phyloP scores from a whole-genome alignment of 2,797 vertebrate species.

The Eulemur mongoz region DNA sequence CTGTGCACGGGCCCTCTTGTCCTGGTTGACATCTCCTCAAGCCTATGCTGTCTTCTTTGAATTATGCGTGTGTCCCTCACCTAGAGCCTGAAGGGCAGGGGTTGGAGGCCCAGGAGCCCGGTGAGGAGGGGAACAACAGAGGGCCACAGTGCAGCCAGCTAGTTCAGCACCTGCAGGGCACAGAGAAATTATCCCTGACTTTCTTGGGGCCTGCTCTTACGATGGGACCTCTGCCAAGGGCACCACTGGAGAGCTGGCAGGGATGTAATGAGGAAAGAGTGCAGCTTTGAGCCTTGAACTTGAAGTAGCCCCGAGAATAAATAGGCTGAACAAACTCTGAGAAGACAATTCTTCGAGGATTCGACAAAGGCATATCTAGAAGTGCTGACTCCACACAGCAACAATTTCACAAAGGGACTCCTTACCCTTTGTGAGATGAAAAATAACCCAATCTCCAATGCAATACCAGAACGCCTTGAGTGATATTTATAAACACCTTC shows the following conservation, averaged over 20 bases:
- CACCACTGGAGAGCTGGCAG: neutral
- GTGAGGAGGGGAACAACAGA: neutral
- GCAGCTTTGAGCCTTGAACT: neutral
- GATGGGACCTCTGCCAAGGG: neutral
- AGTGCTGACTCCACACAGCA: neutral
- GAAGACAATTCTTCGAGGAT: neutral
- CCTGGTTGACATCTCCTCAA: neutral
- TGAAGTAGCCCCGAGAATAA: constrained; percentile 27
- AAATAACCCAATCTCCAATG: neutral
- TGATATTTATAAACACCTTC: neutral
- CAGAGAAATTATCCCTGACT: neutral
- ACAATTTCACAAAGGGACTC: neutral
- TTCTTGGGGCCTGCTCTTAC: neutral
- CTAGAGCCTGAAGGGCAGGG: neutral
- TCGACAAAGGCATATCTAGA: neutral
- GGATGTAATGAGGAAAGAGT: neutral
- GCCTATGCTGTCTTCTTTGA: neutral
- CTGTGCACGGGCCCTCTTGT: neutral
- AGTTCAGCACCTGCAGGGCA: neutral
- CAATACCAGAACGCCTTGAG: neutral
- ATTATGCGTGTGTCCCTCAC: neutral
- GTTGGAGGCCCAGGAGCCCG: neutral
- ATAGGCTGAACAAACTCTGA: neutral
- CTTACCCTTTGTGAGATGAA: neutral
- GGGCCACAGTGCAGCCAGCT: neutral